Conservation (phyloP, 2,888 invertebrate genomes). For the Anoplius nigerrimus region DNA sequence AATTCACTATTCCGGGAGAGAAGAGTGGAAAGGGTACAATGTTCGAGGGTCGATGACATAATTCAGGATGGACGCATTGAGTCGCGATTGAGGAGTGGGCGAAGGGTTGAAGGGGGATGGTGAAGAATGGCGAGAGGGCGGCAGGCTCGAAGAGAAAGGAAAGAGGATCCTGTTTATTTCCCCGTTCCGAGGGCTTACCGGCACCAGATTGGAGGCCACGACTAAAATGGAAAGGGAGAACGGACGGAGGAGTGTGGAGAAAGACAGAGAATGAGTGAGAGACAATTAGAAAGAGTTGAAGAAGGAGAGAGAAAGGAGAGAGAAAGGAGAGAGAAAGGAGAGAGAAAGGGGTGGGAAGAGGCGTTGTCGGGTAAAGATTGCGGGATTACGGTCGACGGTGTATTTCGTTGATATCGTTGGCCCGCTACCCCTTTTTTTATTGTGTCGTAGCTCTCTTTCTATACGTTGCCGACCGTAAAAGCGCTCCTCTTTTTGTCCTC, state of each 20-base stretch:
- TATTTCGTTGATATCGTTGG: conserved; percentile 44
- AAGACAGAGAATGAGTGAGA: background rate
- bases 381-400: conserved; percentile 50
- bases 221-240: background rate
- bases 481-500: background rate
- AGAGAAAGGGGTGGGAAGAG: conserved; percentile 23
- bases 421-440: conserved; percentile 36
- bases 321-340: conserved; percentile 19
- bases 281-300: too few relatives aligned
- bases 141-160: conserved; percentile 10
- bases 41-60: too few relatives aligned
- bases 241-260: background rate
- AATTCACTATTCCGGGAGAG: too few relatives aligned
- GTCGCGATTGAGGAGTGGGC: background rate
- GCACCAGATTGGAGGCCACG: conserved; percentile 25
- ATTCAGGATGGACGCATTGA: too few relatives aligned
- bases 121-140: background rate
- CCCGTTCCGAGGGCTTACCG: conserved; percentile 27
- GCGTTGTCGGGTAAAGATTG: conserved; percentile 50
- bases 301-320: conserved; percentile 18
- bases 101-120: background rate
- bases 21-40: too few relatives aligned
- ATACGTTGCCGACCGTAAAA: conserved; percentile 15
- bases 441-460: conserved; percentile 23
- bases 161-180: conserved; percentile 32